These are phyloP conservation scores for Parnassius apollo DNA, from an alignment of 2,888 invertebrate genomes.

Conservation along the genomic window DNA sequence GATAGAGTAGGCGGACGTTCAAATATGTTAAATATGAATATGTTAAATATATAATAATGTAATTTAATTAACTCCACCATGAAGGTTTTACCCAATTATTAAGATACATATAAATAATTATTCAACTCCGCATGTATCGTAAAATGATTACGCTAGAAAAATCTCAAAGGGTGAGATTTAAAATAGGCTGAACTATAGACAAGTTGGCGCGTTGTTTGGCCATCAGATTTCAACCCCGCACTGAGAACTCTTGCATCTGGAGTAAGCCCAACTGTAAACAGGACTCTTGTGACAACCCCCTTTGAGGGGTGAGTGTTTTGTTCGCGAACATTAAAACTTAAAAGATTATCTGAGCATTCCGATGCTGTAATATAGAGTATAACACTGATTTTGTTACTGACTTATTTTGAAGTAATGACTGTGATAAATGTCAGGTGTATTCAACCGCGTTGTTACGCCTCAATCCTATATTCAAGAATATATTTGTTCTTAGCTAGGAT, in stretches of 20 bases:
- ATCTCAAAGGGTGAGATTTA: slow-evolving; percentile 18
- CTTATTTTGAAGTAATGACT: not conserved
- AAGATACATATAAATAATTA: too few species aligned
- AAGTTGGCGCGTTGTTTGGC: slow-evolving; percentile 41
- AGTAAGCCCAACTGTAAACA: slow-evolving; percentile 45
- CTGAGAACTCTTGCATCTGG: slow-evolving; percentile 46
- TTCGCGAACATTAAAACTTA: slow-evolving; percentile 24
- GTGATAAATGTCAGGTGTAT: too few species aligned
- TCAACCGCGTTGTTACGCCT: too few species aligned
- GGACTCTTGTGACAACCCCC: slow-evolving; percentile 28
- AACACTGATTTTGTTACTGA: not conserved
- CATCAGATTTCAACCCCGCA: slow-evolving; percentile 38
- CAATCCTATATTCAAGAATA: too few species aligned
- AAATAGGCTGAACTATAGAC: slow-evolving; percentile 33
- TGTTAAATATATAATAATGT: too few species aligned
- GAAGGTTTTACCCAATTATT: too few species aligned
- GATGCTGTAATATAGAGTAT: slow-evolving; percentile 11
- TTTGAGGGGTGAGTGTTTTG: slow-evolving; percentile 25
- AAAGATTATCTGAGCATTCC: slow-evolving; percentile 24
- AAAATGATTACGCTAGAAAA: slow-evolving; percentile 3
- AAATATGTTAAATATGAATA: too few species aligned
- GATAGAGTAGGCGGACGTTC: too few species aligned
- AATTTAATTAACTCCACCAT: too few species aligned
- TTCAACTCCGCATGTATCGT: not conserved
- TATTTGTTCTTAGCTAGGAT: too few species aligned